A percentile compares a stretch with the other conserved stretches of the same genome.
These are phyloP conservation scores for Melanotus villosus DNA, from an alignment of 2,888 invertebrate genomes.

Conservation along the genomic window DNA sequence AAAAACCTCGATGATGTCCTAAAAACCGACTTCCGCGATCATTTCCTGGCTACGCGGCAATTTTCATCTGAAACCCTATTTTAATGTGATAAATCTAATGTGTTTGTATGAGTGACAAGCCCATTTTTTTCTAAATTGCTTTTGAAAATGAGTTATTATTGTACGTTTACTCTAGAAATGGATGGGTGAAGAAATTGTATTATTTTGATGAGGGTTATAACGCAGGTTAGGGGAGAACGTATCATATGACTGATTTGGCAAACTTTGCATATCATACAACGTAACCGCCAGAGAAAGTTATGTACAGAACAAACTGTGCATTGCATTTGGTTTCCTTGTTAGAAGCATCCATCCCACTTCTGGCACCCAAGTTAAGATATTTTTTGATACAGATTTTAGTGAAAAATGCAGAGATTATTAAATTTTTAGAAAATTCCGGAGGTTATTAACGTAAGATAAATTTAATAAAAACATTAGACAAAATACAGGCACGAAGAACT, in stretches of 20 bases:
- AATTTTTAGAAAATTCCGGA: no score
- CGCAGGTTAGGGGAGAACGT: not conserved
- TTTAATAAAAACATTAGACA: no score
- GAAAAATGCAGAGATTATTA: no score
- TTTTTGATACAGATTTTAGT: no score
- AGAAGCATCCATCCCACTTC: no score
- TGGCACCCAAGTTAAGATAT: no score
- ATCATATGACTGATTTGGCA: not conserved
- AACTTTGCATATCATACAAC: no score
- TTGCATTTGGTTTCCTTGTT: no score
- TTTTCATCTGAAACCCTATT: conserved; percentile 18
- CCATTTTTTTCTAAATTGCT: conserved; percentile 25
- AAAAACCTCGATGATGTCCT: not conserved
- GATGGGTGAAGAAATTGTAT: conserved; percentile 6
- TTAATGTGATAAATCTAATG: conserved; percentile 24
- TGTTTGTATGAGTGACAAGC: conserved; percentile 30
- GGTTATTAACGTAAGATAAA: no score
- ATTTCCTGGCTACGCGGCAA: conserved; percentile 18
- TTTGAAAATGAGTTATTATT: conserved; percentile 24
- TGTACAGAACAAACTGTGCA: no score
- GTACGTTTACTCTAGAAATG: conserved; percentile 4
- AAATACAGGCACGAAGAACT: no score
- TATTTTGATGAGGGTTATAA: not conserved
- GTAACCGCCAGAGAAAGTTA: no score
- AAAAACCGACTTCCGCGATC: conserved; percentile 13